Evolutionary conservation across 2,797 vertebrate species (phyloP).

Genomic region (Forpus xanthops): DNA sequence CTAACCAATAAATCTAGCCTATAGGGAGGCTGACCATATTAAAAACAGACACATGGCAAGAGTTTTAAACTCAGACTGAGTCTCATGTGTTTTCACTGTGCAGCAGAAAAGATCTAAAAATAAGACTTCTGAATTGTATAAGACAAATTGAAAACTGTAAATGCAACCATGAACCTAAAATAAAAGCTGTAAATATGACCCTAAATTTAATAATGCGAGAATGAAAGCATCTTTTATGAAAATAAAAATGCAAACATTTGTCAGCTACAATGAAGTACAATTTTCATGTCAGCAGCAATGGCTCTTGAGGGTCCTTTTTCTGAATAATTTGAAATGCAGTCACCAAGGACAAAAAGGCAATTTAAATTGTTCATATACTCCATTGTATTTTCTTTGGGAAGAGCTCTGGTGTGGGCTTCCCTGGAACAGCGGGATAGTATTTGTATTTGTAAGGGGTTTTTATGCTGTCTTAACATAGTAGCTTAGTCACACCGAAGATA

Average conservation of each 20-base stretch:
- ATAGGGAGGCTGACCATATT: not conserved
- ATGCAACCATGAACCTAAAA: not conserved
- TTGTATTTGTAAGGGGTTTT: not conserved
- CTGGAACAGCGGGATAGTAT: not conserved
- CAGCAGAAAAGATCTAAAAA: not conserved
- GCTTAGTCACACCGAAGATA: not conserved
- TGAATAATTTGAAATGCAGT: not conserved
- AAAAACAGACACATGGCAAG: not conserved
- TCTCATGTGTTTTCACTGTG: not conserved
- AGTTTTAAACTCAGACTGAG: not conserved
- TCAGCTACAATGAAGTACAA: not conserved
- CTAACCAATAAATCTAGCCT: slow-evolving; percentile 55
- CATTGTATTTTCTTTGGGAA: not conserved
- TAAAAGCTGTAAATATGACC: slow-evolving; percentile 36
- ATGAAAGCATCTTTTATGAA: not conserved
- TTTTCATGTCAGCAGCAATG: not conserved
- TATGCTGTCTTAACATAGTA: not conserved
- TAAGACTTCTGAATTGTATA: not conserved
- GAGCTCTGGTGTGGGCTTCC: not conserved
- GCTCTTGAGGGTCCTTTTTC: not conserved
- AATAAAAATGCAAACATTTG: slow-evolving; percentile 7
- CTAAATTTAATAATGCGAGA: not conserved
- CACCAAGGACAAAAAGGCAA: not conserved
- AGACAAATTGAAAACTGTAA: slow-evolving; percentile 11
- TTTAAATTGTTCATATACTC: not conserved